Base-by-base conservation (phyloP, 2,113 vertebrate species). In the Etheostoma cragini region DNA sequence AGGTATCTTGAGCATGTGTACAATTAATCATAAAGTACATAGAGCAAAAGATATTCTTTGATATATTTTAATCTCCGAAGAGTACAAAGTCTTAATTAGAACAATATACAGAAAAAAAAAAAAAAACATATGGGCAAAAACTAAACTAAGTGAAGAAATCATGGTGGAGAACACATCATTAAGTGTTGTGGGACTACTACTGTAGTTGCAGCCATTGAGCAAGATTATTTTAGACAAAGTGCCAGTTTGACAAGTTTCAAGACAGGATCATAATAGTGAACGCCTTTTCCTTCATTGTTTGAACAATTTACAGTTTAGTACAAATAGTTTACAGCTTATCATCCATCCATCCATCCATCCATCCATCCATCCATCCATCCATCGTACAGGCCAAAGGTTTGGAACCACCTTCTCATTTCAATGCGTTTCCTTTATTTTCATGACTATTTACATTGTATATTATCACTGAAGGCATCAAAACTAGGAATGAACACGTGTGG, bases 201-300 rank as follows among this genome's bases (percentile, higher is more conserved):
- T 35, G 35, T 7, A 46, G 21, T 21, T 35, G 19, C 10, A 49
- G 22, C 26, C 12, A 50, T 3, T 24, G 17, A 46, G 6, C 8
- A n/a, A 65, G 19, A 6, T 12, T 17, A 33, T 10, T 56, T 21
- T 1, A 45, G 10, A n/a, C 8, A 10, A 42, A 16, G 38, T 1
- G 38, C 22, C 24, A 22, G 5, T 53, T 38, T 12, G 49, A 63
- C 8, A 33, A 42, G 30, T 24, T 12, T 13, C 61, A 80, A 35
- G 38, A 26, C 26, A 66, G 8, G 10, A 4, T 58, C 26, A 13
- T 64, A 4, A 65, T 46, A 46, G 21, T 49, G 1, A 56, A 57
- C 50, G 64, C 70, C 19, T 17, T 61, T 45, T 54, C 45, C 42
- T 53, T 60, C 50, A 50, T 21, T 15, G 30, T 72, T 57, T 46